A percentile compares a stretch with the other conserved stretches of the same genome.
Conservation (phyloP, 2,113 vertebrate genomes). For the Zingel zingel region DNA sequence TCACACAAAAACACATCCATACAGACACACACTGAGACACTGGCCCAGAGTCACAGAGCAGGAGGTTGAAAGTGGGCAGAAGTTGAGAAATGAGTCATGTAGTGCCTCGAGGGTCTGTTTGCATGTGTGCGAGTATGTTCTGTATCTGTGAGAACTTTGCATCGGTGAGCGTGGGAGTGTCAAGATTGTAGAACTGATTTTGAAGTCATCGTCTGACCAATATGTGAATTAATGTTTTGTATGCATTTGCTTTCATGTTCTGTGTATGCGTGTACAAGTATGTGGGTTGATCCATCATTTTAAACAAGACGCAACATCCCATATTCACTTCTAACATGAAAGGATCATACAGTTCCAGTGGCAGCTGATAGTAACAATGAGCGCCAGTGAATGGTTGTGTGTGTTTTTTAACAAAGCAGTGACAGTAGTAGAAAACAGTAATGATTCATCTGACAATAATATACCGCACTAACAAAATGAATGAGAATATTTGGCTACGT, state of each 20-base stretch:
- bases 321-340: neutral
- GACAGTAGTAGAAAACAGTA: too few species aligned
- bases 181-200: constrained; percentile 24
- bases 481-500: too few species aligned
- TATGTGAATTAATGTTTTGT: constrained; percentile 31
- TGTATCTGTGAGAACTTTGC: constrained; percentile 25
- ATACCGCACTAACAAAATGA: too few species aligned
- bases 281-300: neutral
- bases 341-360: neutral
- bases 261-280: neutral
- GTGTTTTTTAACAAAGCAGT: neutral
- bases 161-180: constrained; percentile 22
- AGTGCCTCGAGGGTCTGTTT: constrained; percentile 33
- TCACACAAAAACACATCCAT: constrained; percentile 11
- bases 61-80: constrained; percentile 63
- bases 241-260: neutral
- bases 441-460: neutral
- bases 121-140: constrained; percentile 32
- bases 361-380: neutral
- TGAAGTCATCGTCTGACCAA: constrained; percentile 5
- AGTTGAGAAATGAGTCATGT: constrained; percentile 58
- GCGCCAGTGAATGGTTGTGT: neutral
- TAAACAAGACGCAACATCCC: neutral
- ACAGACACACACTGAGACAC: constrained; percentile 29
- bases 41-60: constrained; percentile 50